Percentiles rank a stretch among this genome's conserved stretches.
These are phyloP conservation scores for Herpetotheres cachinnans DNA, from an alignment of 2,113 vertebrate genomes.

Conservation along the genomic window DNA sequence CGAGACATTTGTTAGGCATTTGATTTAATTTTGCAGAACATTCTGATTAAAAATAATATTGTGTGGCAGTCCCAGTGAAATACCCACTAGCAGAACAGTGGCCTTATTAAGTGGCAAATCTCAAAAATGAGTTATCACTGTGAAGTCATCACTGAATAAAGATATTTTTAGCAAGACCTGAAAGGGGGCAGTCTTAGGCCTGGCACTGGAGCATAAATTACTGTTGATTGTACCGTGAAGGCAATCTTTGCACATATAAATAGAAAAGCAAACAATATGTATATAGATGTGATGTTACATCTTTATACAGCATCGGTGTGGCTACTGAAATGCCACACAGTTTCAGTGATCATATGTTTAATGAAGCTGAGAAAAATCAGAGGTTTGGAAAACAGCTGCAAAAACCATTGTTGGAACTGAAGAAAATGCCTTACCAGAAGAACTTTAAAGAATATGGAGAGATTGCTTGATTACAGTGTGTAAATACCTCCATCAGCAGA, in stretches of 20 bases:
- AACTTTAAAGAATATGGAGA: neutral
- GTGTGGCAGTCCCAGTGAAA: neutral
- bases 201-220: neutral
- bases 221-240: neutral
- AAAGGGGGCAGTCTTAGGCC: neutral
- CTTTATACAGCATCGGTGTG: neutral
- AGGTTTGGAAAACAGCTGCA: neutral
- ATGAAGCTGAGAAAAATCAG: neutral
- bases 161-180: neutral
- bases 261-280: neutral
- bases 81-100: neutral
- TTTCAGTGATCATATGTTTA: neutral
- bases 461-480: neutral
- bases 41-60: neutral
- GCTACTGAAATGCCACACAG: neutral
- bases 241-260: neutral
- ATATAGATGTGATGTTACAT: neutral
- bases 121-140: neutral
- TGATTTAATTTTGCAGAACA: conserved; percentile 21
- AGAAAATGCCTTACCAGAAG: neutral
- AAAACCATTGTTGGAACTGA: neutral
- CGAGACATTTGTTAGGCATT: neutral
- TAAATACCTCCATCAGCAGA: neutral
- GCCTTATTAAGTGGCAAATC: neutral
- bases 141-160: neutral